A percentile compares a stretch with the other conserved stretches of the same genome.
Evolutionary conservation across 2,113 vertebrate species (phyloP).

Genomic region (Gambusia affinis): DNA sequence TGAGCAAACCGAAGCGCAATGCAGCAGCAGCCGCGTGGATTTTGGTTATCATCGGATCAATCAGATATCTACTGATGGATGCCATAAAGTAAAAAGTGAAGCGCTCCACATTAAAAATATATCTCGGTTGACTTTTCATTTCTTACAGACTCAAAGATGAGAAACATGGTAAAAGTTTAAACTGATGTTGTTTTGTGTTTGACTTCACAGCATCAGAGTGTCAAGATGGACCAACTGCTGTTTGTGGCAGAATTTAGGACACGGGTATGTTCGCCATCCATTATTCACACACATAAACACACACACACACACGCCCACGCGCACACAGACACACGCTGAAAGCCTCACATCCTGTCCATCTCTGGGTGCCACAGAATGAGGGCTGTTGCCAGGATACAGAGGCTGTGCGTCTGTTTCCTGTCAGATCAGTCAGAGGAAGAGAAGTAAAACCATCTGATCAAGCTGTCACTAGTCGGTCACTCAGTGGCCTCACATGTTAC

Average conservation of each 20-base stretch:
- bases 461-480: constrained; percentile 55
- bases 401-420: constrained; percentile 62
- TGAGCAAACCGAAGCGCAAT: neutral
- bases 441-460: constrained; percentile 61
- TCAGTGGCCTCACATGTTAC: constrained; percentile 32
- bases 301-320: neutral
- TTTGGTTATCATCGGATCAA: neutral
- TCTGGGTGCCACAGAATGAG: constrained; percentile 45
- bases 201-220: neutral
- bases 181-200: constrained; percentile 9
- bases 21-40: neutral
- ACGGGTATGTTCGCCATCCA: constrained; percentile 16
- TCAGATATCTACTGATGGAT: neutral
- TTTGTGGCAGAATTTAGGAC: constrained; percentile 20
- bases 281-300: constrained; percentile 20
- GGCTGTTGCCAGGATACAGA: constrained; percentile 71
- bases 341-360: constrained; percentile 57
- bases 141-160: neutral
- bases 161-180: neutral
- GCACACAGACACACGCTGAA: constrained; percentile 8
- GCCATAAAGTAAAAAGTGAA: neutral
- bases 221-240: constrained; percentile 24
- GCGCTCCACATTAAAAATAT: neutral
- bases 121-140: neutral
- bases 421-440: constrained; percentile 60